Percentiles rank a stretch among this genome's conserved stretches.
Evolutionary conservation across 2,797 vertebrate species (phyloP).

Genomic region (Coluber constrictor): DNA sequence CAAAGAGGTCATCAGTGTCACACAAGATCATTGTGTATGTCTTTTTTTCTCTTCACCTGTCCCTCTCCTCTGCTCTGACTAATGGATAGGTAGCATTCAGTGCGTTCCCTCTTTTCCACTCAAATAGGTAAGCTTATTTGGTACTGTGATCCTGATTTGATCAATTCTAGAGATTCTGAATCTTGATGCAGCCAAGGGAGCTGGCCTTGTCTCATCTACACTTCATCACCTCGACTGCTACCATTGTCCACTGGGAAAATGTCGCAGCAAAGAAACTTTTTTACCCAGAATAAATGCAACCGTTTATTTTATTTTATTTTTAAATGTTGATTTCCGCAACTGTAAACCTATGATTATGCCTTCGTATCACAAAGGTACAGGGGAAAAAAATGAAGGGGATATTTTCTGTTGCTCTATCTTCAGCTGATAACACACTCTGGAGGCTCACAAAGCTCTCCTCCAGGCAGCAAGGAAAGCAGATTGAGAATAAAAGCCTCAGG

Average conservation of each 20-base stretch:
- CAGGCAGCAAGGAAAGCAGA: constrained; percentile 33
- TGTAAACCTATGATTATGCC: constrained; percentile 4
- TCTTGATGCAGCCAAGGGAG: neutral
- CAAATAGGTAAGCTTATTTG: neutral
- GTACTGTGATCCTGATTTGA: neutral
- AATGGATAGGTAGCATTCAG: neutral
- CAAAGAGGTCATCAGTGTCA: neutral
- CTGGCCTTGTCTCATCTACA: constrained; percentile 50
- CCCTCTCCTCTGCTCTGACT: neutral
- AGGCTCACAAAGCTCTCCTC: constrained; percentile 28
- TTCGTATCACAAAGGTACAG: neutral
- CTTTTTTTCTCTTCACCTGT: neutral
- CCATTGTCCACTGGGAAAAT: constrained; percentile 58
- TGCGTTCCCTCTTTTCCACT: neutral
- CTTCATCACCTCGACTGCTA: constrained; percentile 19
- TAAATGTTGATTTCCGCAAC: constrained; percentile 10
- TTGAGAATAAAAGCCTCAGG: constrained; percentile 35
- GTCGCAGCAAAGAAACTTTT: constrained; percentile 23
- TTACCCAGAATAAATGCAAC: constrained; percentile 1
- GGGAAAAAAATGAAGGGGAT: constrained; percentile 8
- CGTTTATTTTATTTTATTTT: constrained; percentile 19
- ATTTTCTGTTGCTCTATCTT: constrained; percentile 17
- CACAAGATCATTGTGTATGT: neutral
- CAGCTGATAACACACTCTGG: constrained; percentile 17
- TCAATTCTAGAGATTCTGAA: neutral